Conservation (phyloP, 2,888 invertebrate genomes). For the Scelioninae gen. 1 region DNA sequence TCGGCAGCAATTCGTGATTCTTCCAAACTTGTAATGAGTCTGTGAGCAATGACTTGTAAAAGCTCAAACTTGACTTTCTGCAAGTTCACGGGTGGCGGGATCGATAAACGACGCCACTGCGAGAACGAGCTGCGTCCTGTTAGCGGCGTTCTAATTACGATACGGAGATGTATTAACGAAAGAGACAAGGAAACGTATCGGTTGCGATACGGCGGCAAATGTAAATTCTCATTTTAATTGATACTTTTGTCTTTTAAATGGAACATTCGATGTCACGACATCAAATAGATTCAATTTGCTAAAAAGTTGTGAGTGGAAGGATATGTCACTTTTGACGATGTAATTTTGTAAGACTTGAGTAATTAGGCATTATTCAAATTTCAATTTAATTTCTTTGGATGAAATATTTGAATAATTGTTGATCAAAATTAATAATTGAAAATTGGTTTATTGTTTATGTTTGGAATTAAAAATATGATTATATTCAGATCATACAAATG, state of each 20-base stretch:
- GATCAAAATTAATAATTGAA: background rate
- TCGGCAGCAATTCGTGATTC: slow-evolving; percentile 9
- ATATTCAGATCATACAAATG: too few species aligned
- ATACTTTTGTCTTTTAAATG: slow-evolving; percentile 51
- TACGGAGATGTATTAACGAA: slow-evolving; percentile 53
- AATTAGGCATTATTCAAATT: slow-evolving; percentile 25
- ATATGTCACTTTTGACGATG: background rate
- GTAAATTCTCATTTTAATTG: slow-evolving; percentile 41
- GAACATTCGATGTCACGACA: slow-evolving; percentile 16
- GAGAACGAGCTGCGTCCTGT: slow-evolving; percentile 55
- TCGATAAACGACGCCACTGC: slow-evolving; percentile 65
- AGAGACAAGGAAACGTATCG: slow-evolving; percentile 40
- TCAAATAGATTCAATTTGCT: slow-evolving; percentile 18
- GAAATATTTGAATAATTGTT: background rate
- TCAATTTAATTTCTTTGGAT: slow-evolving; percentile 3
- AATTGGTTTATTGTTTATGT: too few species aligned
- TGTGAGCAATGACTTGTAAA: slow-evolving; percentile 72
- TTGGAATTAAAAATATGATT: too few species aligned
- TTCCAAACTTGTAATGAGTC: slow-evolving; percentile 66
- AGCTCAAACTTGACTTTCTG: slow-evolving; percentile 72
- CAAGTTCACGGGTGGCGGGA: slow-evolving; percentile 67
- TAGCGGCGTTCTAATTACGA: slow-evolving; percentile 49
- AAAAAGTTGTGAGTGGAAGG: background rate
- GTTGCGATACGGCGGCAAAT: slow-evolving; percentile 34
- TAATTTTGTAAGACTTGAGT: slow-evolving; percentile 19